Conservation (phyloP, 2,797 vertebrate species). For the Micrastur ruficollis region DNA sequence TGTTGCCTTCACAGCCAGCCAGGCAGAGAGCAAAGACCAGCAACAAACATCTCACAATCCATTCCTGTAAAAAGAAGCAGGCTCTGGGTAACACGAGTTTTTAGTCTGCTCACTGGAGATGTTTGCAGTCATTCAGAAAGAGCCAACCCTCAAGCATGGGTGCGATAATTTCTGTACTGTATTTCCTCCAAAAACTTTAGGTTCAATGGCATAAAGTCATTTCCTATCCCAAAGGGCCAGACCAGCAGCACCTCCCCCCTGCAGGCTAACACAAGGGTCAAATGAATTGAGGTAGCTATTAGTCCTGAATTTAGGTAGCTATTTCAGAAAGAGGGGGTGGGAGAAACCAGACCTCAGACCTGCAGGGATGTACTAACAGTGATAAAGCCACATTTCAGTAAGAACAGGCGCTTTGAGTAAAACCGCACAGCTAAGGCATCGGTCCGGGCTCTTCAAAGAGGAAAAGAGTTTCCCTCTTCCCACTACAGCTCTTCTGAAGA, state of each 20-base stretch:
- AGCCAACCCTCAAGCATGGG: neutral
- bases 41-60: neutral
- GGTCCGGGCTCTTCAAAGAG: neutral
- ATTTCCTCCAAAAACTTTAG: neutral
- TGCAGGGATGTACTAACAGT: neutral
- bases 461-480: neutral
- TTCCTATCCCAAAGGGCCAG: neutral
- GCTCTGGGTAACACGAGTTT: neutral
- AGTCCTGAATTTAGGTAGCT: neutral
- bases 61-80: slow-evolving; percentile 43
- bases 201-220: neutral
- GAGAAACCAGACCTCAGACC: neutral
- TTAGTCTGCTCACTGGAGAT: neutral
- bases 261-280: neutral
- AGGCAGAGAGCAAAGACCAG: slow-evolving; percentile 10
- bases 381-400: neutral
- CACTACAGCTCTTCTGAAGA: neutral
- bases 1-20: neutral
- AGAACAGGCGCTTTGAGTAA: neutral
- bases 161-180: neutral
- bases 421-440: neutral
- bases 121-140: neutral
- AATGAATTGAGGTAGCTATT: neutral
- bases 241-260: neutral
- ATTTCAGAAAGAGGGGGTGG: neutral